A percentile compares a stretch with the other conserved stretches of the same genome.
phyloP scores from a whole-genome alignment of 1,140 invertebrate species.

The Hypothenemus hampei region DNA sequence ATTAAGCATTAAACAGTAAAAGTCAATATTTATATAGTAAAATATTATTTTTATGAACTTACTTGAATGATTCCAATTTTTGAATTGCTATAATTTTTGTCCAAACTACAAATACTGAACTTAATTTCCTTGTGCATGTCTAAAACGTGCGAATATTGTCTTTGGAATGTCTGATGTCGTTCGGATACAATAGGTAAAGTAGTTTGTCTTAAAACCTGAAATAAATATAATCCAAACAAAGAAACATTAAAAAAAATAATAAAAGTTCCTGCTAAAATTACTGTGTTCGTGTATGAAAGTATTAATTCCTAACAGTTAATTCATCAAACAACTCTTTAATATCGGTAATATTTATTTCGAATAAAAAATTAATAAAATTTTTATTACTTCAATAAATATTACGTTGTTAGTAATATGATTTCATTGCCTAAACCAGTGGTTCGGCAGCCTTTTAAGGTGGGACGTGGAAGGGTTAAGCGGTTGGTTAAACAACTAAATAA shows the following conservation, averaged over 20 bases:
- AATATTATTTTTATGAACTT: constrained; percentile 1
- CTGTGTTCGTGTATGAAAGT: neutral
- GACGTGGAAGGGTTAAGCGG: too few species aligned
- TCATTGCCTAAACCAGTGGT: too few species aligned
- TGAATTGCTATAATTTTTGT: constrained; percentile 20
- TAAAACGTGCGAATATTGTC: constrained; percentile 26
- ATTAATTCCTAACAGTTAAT: neutral
- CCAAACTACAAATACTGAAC: constrained; percentile 30
- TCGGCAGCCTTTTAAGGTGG: too few species aligned
- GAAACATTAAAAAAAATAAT: neutral
- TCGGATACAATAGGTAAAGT: constrained; percentile 29
- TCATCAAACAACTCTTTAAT: neutral
- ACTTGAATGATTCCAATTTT: constrained; percentile 31
- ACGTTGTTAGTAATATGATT: too few species aligned
- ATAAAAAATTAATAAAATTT: too few species aligned
- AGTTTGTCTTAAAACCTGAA: constrained; percentile 29
- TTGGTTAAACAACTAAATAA: too few species aligned
- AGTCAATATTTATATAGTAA: too few species aligned
- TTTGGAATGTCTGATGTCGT: constrained; percentile 28
- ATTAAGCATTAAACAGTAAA: too few species aligned
- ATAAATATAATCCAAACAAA: too few species aligned
- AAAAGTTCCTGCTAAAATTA: neutral
- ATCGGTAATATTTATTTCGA: neutral
- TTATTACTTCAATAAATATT: too few species aligned
- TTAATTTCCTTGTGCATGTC: constrained; percentile 28